Percentiles rank a stretch among this genome's conserved stretches.
Evolutionary conservation across 2,797 vertebrate species (phyloP).

Genomic region (Gastrophryne carolinensis): DNA sequence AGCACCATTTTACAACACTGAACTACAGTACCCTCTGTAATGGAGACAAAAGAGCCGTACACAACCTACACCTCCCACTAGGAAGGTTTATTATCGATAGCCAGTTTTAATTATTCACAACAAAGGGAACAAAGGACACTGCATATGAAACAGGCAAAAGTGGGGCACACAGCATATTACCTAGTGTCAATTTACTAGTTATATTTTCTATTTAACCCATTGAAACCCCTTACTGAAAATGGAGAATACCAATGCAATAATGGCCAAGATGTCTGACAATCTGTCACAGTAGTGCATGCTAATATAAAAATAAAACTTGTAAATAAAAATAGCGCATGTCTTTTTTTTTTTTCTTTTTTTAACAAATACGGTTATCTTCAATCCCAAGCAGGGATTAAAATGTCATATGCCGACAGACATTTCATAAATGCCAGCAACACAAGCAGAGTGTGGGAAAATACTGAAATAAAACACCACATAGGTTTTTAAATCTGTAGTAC

Average conservation of each 20-base stretch:
- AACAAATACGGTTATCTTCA: too few species aligned
- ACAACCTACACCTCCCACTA: slow-evolving; percentile 37
- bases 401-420: too few species aligned
- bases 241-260: slow-evolving; percentile 7
- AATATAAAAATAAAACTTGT: too few species aligned
- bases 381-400: too few species aligned
- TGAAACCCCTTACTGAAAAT: slow-evolving; percentile 18
- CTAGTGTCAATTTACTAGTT: background rate
- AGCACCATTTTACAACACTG: slow-evolving; percentile 17
- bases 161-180: background rate
- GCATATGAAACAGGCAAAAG: background rate
- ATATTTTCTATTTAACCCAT: background rate
- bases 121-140: background rate
- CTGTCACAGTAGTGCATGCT: background rate
- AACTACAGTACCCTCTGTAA: slow-evolving; percentile 28
- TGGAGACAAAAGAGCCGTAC: slow-evolving; percentile 30
- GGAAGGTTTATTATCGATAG: slow-evolving; percentile 13
- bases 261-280: background rate
- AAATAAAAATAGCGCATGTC: too few species aligned
- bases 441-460: too few species aligned
- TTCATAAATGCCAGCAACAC: too few species aligned
- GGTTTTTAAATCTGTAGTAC: too few species aligned
- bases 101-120: slow-evolving; percentile 28
- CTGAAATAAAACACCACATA: too few species aligned
- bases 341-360: too few species aligned